A percentile compares a stretch with the other conserved stretches of the same genome.
Evolutionary conservation across 1,140 invertebrate species (phyloP).

Genomic region (Neodiprion lecontei): DNA sequence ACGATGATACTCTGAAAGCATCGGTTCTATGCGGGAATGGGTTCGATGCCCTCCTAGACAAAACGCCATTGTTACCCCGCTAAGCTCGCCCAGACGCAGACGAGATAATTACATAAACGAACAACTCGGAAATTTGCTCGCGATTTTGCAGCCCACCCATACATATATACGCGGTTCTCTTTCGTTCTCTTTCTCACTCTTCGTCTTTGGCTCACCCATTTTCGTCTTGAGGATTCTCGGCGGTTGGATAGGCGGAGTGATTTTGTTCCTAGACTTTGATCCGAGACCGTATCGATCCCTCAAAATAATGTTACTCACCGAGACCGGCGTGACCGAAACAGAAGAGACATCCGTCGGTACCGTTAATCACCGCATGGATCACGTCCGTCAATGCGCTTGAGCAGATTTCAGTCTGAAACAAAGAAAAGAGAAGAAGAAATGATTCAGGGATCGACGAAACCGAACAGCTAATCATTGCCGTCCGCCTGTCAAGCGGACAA

Average conservation of each 20-base stretch:
- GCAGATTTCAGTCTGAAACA: slow-evolving; percentile 87
- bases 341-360: slow-evolving; percentile 91
- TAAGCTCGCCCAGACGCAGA: slow-evolving; percentile 22
- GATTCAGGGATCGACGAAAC: neutral
- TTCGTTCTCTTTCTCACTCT: neutral
- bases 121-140: slow-evolving; percentile 27
- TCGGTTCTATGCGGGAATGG: neutral
- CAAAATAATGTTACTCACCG: slow-evolving; percentile 68
- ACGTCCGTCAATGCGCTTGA: slow-evolving; percentile 90
- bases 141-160: neutral
- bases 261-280: neutral
- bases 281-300: neutral
- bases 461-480: neutral
- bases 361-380: slow-evolving; percentile 92
- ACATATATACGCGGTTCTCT: too few species aligned
- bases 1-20: too few species aligned
- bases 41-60: slow-evolving; percentile 25
- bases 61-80: slow-evolving; percentile 30
- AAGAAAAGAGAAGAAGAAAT: slow-evolving; percentile 27
- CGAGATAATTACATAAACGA: slow-evolving; percentile 43
- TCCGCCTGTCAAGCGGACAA: neutral
- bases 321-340: slow-evolving; percentile 90
- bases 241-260: neutral
- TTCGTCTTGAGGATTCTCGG: neutral
- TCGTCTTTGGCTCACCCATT: neutral